Evolutionary conservation across 2,888 invertebrate species (phyloP).

Genomic region (Mamestra brassicae): DNA sequence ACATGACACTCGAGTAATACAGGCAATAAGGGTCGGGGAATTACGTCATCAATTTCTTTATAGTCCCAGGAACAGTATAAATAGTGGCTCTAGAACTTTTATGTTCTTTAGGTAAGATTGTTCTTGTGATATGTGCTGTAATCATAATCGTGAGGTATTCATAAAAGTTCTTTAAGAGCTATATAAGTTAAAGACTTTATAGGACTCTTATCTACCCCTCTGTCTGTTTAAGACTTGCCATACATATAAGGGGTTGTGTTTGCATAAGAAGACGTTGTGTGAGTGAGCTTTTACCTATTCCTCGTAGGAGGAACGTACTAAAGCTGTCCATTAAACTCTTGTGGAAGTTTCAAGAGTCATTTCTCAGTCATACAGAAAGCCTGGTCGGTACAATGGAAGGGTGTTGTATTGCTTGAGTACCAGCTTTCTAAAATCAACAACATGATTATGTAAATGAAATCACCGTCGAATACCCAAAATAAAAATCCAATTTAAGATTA

Average conservation of each 20-base stretch:
- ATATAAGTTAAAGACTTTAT: slow-evolving; percentile 57
- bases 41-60: slow-evolving; percentile 69
- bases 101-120: slow-evolving; percentile 52
- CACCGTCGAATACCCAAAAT: slow-evolving; percentile 45
- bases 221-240: slow-evolving; percentile 44
- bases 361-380: not conserved
- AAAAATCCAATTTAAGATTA: slow-evolving; percentile 60
- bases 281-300: not conserved
- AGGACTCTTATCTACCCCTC: slow-evolving; percentile 49
- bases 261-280: slow-evolving; percentile 15
- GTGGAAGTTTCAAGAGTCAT: slow-evolving; percentile 1
- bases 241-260: slow-evolving; percentile 35
- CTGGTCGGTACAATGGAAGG: not conserved
- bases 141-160: slow-evolving; percentile 57
- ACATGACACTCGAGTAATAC: slow-evolving; percentile 70
- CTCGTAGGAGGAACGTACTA: not conserved
- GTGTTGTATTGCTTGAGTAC: not conserved
- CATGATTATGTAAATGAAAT: slow-evolving; percentile 37
- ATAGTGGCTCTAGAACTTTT: slow-evolving; percentile 44
- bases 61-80: slow-evolving; percentile 47
- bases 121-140: slow-evolving; percentile 53
- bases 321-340: not conserved
- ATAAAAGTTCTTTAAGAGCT: slow-evolving; percentile 56
- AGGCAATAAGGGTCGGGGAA: slow-evolving; percentile 63
- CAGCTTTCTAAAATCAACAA: slow-evolving; percentile 14